phyloP scores from a whole-genome alignment of 2,113 vertebrate genomes.

The Elachura formosa region DNA sequence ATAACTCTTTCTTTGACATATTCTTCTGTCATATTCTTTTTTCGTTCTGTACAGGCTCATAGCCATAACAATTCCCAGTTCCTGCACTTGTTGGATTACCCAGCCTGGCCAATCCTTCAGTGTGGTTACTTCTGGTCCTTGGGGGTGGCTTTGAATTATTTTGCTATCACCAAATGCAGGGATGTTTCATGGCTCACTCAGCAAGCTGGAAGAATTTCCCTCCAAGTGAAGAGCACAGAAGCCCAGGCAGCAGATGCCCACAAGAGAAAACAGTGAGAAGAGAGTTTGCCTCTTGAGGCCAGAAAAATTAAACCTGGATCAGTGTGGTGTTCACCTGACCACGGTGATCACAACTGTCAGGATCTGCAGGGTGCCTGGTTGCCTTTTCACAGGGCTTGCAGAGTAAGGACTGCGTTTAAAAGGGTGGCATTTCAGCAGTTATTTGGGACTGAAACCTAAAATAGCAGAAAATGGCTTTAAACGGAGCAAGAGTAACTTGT shows the following conservation, averaged over 20 bases:
- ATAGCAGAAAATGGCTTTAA: neutral
- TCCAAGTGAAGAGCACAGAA: neutral
- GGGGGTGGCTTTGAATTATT: neutral
- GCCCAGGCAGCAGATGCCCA: neutral
- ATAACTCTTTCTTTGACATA: neutral
- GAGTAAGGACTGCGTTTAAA: neutral
- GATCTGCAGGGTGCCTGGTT: neutral
- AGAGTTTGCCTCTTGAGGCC: neutral
- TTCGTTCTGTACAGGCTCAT: neutral
- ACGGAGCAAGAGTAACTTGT: neutral
- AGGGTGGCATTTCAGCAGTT: neutral
- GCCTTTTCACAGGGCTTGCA: neutral
- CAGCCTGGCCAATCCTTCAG: neutral
- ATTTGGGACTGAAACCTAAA: neutral
- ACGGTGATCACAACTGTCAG: neutral
- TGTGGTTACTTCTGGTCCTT: neutral
- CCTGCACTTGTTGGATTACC: neutral
- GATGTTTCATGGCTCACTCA: neutral
- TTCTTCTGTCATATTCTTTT: neutral
- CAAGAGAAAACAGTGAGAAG: rapidly evolving
- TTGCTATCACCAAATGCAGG: neutral
- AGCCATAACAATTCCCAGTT: neutral
- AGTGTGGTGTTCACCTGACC: neutral
- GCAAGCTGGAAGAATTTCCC: neutral
- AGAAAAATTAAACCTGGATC: neutral